phyloP scores from a whole-genome alignment of 2,113 vertebrate species.

The Pseudonaja textilis region DNA sequence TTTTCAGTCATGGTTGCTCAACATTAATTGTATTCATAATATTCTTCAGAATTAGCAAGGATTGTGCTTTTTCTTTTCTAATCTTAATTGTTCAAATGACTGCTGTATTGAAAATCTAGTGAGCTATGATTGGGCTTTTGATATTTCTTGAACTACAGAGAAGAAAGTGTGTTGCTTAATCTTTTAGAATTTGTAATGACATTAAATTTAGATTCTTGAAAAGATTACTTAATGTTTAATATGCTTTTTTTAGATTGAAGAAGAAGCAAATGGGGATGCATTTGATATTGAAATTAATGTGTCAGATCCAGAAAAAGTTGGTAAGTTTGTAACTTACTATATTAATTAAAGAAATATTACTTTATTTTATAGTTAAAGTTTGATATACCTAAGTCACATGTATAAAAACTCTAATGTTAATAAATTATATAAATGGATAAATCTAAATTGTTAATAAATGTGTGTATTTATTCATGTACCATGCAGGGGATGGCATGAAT shows the following conservation, averaged over 20 bases:
- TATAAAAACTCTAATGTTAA: neutral
- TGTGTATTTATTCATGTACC: conserved; percentile 33
- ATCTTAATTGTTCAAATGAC: neutral
- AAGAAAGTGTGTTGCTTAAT: neutral
- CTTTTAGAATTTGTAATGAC: neutral
- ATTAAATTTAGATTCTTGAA: neutral
- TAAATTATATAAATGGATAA: neutral
- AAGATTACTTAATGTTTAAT: neutral
- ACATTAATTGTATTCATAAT: neutral
- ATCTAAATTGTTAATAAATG: neutral
- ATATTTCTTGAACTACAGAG: neutral
- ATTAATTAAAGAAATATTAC: neutral
- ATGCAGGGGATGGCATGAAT: conserved; percentile 94
- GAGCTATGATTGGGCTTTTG: neutral
- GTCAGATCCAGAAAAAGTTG: conserved; percentile 98
- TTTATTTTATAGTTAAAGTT: neutral
- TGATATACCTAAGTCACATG: neutral
- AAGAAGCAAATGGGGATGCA: conserved; percentile 84
- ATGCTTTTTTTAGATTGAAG: conserved; percentile 79
- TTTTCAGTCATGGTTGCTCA: neutral
- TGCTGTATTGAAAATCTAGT: neutral
- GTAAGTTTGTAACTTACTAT: conserved; percentile 69
- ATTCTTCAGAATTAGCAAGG: neutral
- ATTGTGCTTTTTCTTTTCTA: neutral
- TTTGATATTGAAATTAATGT: conserved; percentile 93